Evolutionary conservation across 2,113 vertebrate genomes (phyloP).

Genomic region (Chloropsis cyanopogon): DNA sequence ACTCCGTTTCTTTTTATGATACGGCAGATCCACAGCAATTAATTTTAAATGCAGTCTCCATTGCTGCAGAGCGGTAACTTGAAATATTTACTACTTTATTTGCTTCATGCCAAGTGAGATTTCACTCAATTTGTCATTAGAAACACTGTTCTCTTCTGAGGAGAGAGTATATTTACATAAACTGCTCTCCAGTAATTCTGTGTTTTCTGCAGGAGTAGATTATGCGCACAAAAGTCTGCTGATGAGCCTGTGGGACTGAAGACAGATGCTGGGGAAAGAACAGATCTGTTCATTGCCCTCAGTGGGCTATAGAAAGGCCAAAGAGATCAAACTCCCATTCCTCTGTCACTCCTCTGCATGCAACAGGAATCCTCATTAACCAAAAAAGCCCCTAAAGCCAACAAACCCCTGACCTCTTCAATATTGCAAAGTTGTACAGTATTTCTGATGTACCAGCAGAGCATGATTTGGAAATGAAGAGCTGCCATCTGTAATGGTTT

Average conservation of each 20-base stretch:
- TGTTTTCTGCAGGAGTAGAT: not conserved
- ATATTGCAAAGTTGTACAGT: not conserved
- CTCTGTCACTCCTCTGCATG: not conserved
- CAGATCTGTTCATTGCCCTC: not conserved
- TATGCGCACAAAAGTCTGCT: not conserved
- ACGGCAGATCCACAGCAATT: conserved; percentile 65
- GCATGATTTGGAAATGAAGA: not conserved
- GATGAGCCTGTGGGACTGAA: not conserved
- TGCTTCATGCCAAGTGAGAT: conserved; percentile 56
- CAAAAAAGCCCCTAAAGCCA: not conserved
- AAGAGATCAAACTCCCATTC: not conserved
- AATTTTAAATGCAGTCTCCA: conserved; percentile 55
- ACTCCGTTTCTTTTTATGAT: conserved; percentile 44
- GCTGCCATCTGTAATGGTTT: not conserved
- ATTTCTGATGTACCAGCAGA: not conserved
- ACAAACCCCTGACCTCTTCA: not conserved
- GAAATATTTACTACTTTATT: conserved; percentile 69
- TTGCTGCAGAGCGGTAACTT: conserved; percentile 35
- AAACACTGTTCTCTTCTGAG: conserved; percentile 44
- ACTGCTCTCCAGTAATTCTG: not conserved
- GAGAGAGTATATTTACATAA: not conserved
- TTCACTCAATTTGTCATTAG: conserved; percentile 68
- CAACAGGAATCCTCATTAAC: not conserved
- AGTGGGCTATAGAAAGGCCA: not conserved
- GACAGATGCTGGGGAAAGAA: not conserved